Percentiles rank a stretch among this genome's conserved stretches.
phyloP scores from a whole-genome alignment of 2,113 vertebrate genomes.

The Neodontobutis hainanensis region DNA sequence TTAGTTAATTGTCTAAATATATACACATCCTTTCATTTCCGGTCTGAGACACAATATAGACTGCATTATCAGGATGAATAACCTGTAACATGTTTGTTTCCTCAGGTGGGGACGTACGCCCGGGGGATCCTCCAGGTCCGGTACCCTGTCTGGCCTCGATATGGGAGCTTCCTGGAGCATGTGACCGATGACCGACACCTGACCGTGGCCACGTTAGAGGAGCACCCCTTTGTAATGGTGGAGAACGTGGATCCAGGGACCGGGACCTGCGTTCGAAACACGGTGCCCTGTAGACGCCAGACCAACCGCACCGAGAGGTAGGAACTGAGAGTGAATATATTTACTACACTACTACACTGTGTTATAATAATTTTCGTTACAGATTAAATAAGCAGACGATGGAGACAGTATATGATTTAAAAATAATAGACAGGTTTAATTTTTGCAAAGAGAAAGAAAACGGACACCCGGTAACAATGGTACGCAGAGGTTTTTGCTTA shows the following conservation, averaged over 20 bases:
- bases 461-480: too few relatives aligned
- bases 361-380: too few relatives aligned
- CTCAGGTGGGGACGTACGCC: slow-evolving; percentile 91
- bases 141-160: slow-evolving; percentile 97
- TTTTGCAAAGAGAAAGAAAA: too few relatives aligned
- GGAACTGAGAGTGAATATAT: background rate
- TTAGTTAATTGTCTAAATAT: too few relatives aligned
- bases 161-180: slow-evolving; percentile 88
- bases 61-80: slow-evolving; percentile 3
- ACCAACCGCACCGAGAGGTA: slow-evolving; percentile 89
- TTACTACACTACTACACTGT: too few relatives aligned
- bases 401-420: too few relatives aligned
- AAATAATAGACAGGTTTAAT: too few relatives aligned
- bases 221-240: slow-evolving; percentile 96
- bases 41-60: background rate
- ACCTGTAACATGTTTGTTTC: background rate
- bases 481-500: too few relatives aligned
- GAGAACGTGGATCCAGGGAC: slow-evolving; percentile 92
- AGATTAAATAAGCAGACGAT: too few relatives aligned
- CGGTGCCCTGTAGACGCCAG: slow-evolving; percentile 94
- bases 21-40: too few relatives aligned
- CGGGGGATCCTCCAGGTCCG: slow-evolving; percentile 92
- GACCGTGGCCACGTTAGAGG: slow-evolving; percentile 95
- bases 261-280: slow-evolving; percentile 94
- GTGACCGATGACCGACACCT: slow-evolving; percentile 91